Evolutionary conservation across 2,888 invertebrate genomes (phyloP), one percentile per base, ranked within the genome.

Genomic region (Seira sanloemensis): DNA sequence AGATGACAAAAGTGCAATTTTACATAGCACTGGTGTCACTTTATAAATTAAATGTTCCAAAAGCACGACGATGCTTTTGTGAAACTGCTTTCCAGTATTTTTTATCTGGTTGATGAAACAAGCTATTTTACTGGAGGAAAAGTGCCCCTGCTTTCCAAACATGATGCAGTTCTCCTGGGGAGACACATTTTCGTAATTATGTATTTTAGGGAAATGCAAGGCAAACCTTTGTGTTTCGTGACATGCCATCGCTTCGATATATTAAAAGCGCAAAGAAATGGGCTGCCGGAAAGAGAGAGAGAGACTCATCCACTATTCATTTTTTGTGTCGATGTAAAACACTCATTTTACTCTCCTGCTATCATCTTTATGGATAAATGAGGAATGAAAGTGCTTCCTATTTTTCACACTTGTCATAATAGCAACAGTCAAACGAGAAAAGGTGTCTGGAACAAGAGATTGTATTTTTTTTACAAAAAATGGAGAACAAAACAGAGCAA

Each of bases 181-280:
- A 50, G 16, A 73, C 83, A 73, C 83, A 83, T 78, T 73, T 83
- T 62, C 72, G 77, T 83, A 83, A 83, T 83, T 77, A 83, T 78
- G 46, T 72, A 25, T 83, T 83, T 78, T 80, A 74, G 80, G n/a
- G n/a, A n/a, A n/a, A n/a, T n/a, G n/a, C n/a, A n/a, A n/a, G n/a
- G n/a, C n/a, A n/a, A n/a, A n/a, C n/a, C n/a, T n/a, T n/a, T n/a
- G n/a, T n/a, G n/a, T n/a, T n/a, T n/a, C n/a, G n/a, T n/a, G n/a
- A n/a, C n/a, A n/a, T n/a, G n/a, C n/a, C n/a, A n/a, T n/a, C n/a
- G n/a, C n/a, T n/a, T n/a, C n/a, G n/a, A n/a, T n/a, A n/a, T n/a
- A n/a, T n/a, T n/a, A n/a, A n/a, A n/a, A n/a, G n/a, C n/a, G n/a
- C n/a, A n/a, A n/a, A n/a, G n/a, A n/a, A n/a, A n/a, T n/a, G n/a